phyloP scores from a whole-genome alignment of 2,888 invertebrate species.

The Coenonympha glycerion region DNA sequence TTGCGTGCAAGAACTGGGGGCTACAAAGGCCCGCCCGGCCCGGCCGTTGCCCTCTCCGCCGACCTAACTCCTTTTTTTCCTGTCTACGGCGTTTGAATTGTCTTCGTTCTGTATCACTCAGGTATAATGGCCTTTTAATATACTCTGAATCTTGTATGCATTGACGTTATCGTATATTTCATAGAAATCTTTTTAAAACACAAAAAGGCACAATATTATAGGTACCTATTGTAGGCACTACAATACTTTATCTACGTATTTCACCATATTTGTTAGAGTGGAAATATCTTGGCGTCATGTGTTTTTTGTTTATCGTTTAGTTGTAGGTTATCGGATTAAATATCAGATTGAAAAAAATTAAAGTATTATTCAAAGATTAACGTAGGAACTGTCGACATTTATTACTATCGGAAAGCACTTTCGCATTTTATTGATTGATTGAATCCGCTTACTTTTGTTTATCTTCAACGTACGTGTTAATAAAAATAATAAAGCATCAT shows the following conservation, averaged over 20 bases:
- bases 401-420: neutral
- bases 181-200: neutral
- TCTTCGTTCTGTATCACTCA: slow-evolving; percentile 24
- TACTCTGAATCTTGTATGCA: neutral
- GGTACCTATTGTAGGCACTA: neutral
- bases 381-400: neutral
- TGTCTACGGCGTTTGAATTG: slow-evolving; percentile 37
- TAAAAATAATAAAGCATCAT: neutral
- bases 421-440: neutral
- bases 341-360: neutral
- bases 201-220: too few relatives aligned
- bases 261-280: slow-evolving; percentile 3
- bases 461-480: neutral
- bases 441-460: slow-evolving; percentile 5
- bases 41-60: slow-evolving; percentile 55
- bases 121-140: slow-evolving; percentile 10
- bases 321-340: slow-evolving; percentile 1
- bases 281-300: neutral
- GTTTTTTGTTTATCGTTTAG: slow-evolving; percentile 4
- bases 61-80: slow-evolving; percentile 38
- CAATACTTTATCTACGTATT: neutral
- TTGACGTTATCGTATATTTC: neutral
- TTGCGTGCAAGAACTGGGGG: slow-evolving; percentile 32
- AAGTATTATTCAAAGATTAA: slow-evolving; percentile 3
- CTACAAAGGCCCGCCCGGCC: slow-evolving; percentile 46